A percentile compares a stretch with the other conserved stretches of the same genome.
Evolutionary conservation across 1,140 invertebrate species (phyloP).

Genomic region (Cotesia vestalis): DNA sequence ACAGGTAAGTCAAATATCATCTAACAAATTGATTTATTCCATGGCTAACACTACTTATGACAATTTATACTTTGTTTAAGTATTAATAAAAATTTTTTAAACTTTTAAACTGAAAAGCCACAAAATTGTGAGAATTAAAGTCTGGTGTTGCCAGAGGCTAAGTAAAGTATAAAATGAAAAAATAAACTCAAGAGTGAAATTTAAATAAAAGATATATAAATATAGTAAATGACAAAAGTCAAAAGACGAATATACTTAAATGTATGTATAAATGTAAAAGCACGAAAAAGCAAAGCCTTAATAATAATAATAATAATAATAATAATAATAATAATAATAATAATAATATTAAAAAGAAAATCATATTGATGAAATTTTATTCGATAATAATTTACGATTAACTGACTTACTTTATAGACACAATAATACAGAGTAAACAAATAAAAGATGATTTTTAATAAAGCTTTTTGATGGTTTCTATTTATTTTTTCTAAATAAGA

Average conservation of each 20-base stretch:
- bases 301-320: no score
- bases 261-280: background rate
- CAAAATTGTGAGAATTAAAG: constrained; percentile 20
- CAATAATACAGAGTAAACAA: no score
- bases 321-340: constrained; percentile 27
- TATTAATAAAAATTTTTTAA: background rate
- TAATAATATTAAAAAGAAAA: background rate
- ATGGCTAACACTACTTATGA: no score
- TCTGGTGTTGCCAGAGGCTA: constrained; percentile 8
- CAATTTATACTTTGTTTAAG: background rate
- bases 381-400: no score
- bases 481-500: no score
- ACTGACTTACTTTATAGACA: no score
- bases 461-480: no score
- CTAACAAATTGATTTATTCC: background rate
- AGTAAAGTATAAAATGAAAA: constrained; percentile 24
- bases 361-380: no score
- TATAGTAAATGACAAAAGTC: constrained; percentile 12
- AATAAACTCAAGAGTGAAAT: constrained; percentile 10
- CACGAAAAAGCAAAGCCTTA: background rate
- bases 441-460: no score
- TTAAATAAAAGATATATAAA: constrained; percentile 5
- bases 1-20: constrained; percentile 54
- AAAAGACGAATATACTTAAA: constrained; percentile 14
- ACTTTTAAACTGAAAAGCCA: background rate